Conservation (phyloP, 92 coral and sea anemone species). For the Ricordea florida region DNA sequence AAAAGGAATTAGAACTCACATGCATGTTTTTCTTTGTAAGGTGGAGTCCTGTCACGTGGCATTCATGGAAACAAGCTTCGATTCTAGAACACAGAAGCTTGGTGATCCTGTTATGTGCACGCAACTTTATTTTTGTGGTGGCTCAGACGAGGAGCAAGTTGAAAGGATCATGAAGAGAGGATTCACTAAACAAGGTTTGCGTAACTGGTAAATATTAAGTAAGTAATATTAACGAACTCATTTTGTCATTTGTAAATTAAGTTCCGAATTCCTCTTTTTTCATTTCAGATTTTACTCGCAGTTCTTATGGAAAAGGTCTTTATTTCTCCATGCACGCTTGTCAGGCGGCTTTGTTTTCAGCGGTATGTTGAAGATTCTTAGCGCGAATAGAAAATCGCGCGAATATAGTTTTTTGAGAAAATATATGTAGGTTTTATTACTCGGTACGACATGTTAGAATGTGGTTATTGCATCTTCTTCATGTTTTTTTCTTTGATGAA, state of each 20-base stretch:
- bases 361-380: conserved; percentile 27
- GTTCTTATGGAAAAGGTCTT: conserved; percentile 79
- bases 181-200: conserved; percentile 72
- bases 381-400: background rate
- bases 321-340: conserved; percentile 79
- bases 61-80: conserved; percentile 72
- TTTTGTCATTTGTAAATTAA: background rate
- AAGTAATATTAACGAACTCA: too few species aligned
- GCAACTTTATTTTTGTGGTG: conserved; percentile 77
- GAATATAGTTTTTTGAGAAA: background rate
- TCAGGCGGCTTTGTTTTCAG: conserved; percentile 71
- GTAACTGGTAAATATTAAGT: background rate
- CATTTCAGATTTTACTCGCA: conserved; percentile 73
- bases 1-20: background rate
- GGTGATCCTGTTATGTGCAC: conserved; percentile 72
- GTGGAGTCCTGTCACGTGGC: conserved; percentile 80
- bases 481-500: background rate
- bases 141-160: conserved; percentile 47
- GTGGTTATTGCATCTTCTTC: too few species aligned
- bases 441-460: too few species aligned
- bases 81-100: conserved; percentile 50
- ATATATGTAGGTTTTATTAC: too few species aligned
- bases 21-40: conserved; percentile 28
- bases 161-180: conserved; percentile 72
- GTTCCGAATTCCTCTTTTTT: background rate